Base-by-base conservation (phyloP, 2,113 vertebrate genomes). In the Psettodes erumei region DNA sequence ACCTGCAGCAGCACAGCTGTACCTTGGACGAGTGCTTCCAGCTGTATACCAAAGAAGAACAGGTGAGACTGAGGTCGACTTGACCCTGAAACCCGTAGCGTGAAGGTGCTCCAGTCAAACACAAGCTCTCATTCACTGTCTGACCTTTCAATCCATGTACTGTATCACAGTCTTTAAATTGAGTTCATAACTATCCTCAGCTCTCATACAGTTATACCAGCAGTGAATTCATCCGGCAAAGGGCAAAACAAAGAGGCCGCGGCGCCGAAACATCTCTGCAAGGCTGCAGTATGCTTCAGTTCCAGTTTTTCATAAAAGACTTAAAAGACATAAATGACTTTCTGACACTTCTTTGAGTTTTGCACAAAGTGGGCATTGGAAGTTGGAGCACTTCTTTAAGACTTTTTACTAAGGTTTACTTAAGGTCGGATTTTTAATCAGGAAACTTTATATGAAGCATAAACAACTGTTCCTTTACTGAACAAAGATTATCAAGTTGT, bases 41-140 rank as follows among this genome's bases (percentile, higher is more conserved):
- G 90, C 95, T 99, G 38, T 99, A 99, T 91, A 99, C 98, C 85
- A 98, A 98, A 94, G 98, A 99, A 86, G 98, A 99, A 69, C 98
- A 98, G 96, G 98, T 99, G 87, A 30, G 78, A 37, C 9, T 4
- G 28, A 19, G 6, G 6, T 3, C 33, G 27, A 19, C 51, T n/a
- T n/a, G n/a, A n/a, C n/a, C n/a, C n/a, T n/a, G n/a, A n/a, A n/a
- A n/a, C n/a, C n/a, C n/a, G n/a, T n/a, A n/a, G n/a, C n/a, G n/a
- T n/a, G n/a, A n/a, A n/a, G n/a, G n/a, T n/a, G n/a, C n/a, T n/a
- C n/a, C n/a, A n/a, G n/a, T n/a, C n/a, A n/a, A n/a, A n/a, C n/a
- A n/a, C n/a, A n/a, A n/a, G n/a, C n/a, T n/a, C n/a, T n/a, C n/a
- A n/a, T n/a, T n/a, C n/a, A n/a, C n/a, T n/a, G n/a, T n/a, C n/a